These are phyloP conservation scores for Scaptomyza polygonia DNA, from an alignment of 2,888 invertebrate species.

Conservation along the genomic window DNA sequence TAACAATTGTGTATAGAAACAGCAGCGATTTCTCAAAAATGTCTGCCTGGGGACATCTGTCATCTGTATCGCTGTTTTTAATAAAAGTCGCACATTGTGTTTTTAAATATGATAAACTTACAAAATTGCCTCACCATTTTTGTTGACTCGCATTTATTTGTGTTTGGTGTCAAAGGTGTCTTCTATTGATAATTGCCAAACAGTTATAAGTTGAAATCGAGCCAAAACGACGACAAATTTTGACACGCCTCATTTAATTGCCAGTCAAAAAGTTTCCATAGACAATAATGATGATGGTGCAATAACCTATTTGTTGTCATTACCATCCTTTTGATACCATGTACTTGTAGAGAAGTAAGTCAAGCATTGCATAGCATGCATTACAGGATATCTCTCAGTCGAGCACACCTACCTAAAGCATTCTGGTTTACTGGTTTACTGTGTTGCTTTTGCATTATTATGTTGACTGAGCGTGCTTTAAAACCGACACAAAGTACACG, in stretches of 20 bases:
- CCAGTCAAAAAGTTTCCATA: constrained; percentile 1
- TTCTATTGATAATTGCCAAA: constrained; percentile 22
- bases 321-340: constrained; percentile 20
- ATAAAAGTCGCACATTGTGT: constrained; percentile 7
- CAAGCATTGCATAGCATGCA: neutral
- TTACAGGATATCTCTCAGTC: neutral
- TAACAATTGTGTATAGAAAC: constrained; percentile 17
- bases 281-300: constrained; percentile 7
- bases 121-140: neutral
- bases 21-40: constrained; percentile 1
- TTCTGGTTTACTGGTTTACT: constrained; percentile 2
- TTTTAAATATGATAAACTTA: constrained; percentile 12
- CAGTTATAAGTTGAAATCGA: constrained; percentile 42
- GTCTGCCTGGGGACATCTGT: neutral
- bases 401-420: neutral
- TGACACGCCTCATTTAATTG: constrained; percentile 41
- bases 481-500: constrained; percentile 26
- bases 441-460: constrained; percentile 9
- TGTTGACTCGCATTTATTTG: neutral
- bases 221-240: constrained; percentile 21
- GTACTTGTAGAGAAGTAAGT: neutral
- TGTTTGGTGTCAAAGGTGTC: neutral
- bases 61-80: constrained; percentile 10
- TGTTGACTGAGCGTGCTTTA: constrained; percentile 32
- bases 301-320: constrained; percentile 14